Evolutionary conservation across 2,797 vertebrate species (phyloP), one percentile per base, ranked within the genome.

Genomic region (Pseudopleuronectes americanus): DNA sequence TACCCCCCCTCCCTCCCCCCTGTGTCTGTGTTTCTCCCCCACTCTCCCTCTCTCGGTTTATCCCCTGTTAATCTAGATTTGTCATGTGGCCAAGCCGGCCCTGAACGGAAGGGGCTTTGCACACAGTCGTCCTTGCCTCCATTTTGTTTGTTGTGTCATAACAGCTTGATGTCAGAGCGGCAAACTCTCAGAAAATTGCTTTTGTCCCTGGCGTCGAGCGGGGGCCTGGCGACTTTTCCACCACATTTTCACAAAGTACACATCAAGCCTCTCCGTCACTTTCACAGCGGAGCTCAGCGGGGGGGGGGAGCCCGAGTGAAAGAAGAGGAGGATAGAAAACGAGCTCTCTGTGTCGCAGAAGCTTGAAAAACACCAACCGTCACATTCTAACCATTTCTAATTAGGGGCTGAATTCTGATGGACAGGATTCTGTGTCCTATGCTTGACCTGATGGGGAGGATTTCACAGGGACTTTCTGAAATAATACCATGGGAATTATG

Each of bases 21-120:
- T 24, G 54, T 14, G 59, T 36, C 71, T 33, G 52, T 23, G 38
- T 28, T 61, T 17, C 63, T 21, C 64, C 49, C 28, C 24, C 74
- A 59, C 55, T 61, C 56, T 53, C 43, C 17, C 43, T 19, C 43
- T 45, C 43, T 45, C 16, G 12, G 75, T 72, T 92, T 87, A 90
- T 90, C 86, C 80, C 61, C 77, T 68, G 79, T 83, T 93, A 93
- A 93, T 94, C 92, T 92, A 86, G 86, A 90, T 91, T 92, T 90
- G 85, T 87, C 85, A 88, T 89, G 90, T 89, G 90, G 86, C 88
- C 76, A 73, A 85, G 71, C 86, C 82, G 52, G 76, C 48, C 73
- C 81, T 63, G 87, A 84, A 83, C 72, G 77, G 80, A 77, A 54
- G 45, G 68, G 67, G 81, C 79, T 90, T 84, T 87, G 82, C 76